Conservation (phyloP, 2,888 invertebrate genomes). For the Ecliptopera silaceata region DNA sequence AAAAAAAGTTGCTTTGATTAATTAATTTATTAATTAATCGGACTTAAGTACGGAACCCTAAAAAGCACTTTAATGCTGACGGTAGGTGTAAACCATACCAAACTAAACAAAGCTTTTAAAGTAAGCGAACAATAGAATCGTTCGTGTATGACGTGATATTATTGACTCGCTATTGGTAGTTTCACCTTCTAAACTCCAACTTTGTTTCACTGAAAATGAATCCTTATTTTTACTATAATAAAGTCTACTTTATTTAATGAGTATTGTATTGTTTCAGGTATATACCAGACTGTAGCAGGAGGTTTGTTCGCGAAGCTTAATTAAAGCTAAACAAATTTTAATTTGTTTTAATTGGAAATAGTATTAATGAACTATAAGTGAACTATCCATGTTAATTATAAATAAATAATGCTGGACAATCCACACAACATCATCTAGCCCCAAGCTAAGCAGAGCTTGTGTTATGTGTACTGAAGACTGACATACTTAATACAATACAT, state of each 20-base stretch:
- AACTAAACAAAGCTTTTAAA: background rate
- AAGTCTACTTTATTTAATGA: slow-evolving; percentile 24
- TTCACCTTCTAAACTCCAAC: background rate
- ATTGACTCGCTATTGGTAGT: background rate
- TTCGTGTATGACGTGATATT: background rate
- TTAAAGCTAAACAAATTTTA: slow-evolving; percentile 40
- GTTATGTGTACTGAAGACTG: too few species aligned
- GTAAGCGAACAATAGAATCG: background rate
- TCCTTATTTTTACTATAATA: background rate
- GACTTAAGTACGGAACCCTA: too few species aligned
- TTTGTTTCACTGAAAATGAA: background rate
- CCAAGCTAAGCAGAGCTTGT: too few species aligned
- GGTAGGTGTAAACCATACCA: too few species aligned
- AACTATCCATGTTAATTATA: too few species aligned
- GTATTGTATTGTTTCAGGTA: slow-evolving; percentile 50
- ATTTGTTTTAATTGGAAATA: too few species aligned
- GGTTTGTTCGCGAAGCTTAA: slow-evolving; percentile 40
- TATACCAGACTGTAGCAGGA: slow-evolving; percentile 29
- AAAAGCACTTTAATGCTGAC: too few species aligned
- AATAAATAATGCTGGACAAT: too few species aligned
- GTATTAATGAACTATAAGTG: slow-evolving; percentile 7
- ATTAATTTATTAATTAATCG: too few species aligned
- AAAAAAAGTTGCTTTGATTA: too few species aligned
- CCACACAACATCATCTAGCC: too few species aligned
- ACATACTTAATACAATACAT: too few species aligned